Base-by-base conservation (phyloP, 2,797 vertebrate genomes). In the Sebastes flavidus region DNA sequence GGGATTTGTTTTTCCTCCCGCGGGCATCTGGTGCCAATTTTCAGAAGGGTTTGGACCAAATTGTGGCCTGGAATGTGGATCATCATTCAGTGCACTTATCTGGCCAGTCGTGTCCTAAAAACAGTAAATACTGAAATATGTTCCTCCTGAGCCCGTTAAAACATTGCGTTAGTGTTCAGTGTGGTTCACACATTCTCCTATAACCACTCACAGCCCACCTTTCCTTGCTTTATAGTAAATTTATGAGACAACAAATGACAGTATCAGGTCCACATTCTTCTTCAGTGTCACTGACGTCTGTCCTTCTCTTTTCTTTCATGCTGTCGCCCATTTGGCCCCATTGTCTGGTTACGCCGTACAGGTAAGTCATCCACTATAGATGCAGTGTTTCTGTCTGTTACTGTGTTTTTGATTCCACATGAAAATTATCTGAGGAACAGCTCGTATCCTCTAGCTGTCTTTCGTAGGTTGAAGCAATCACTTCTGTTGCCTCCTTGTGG, bases 1-100 rank as follows among this genome's bases (percentile, higher is more conserved):
- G 81, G 90, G 89, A 94, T 92, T 94, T 90, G 81, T 89, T 91
- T 90, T 92, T 89, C 87, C 89, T 91, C 88, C 73, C 81, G 77
- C 73, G 30, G 88, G 92, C 95, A 95, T 95, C 94, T 96, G 94
- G 91, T 93, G 91, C 90, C 92, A 94, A 93, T 95, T 95, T 95
- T 90, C 82, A 72, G 82, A 90, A 79, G 81, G 65, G 80, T 87
- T 88, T 76, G 86, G 71, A 85, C 91, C 77, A 87, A 89, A 90
- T 86, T 92, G 88, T 88, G 85, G 77, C 70, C 89, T 88, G 82
- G 82, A 92, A 91, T 86, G 86, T 85, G 80, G 85, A 81, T 90
- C 81, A 89, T 92, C 84, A 85, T 78, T 92, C 75, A 82, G 30
- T 58, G 75, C 80, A 78, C 75, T 89, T 86, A 87, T 91, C 82